phyloP scores from a whole-genome alignment of 2,113 vertebrate genomes.

The Daboia siamensis region DNA sequence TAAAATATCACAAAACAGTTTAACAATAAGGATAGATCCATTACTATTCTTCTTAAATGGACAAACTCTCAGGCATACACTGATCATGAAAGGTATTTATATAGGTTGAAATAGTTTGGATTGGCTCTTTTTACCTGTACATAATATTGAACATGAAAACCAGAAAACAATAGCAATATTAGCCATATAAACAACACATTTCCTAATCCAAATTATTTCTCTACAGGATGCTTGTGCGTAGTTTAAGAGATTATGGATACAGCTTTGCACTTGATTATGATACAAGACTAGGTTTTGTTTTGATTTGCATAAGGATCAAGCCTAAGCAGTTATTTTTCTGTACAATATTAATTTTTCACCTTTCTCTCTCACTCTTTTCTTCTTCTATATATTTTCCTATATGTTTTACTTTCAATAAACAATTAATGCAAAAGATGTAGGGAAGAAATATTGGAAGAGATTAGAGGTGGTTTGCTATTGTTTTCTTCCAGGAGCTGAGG shows the following conservation, averaged over 20 bases:
- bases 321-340: background rate
- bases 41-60: background rate
- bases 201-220: background rate
- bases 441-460: background rate
- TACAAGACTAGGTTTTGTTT: background rate
- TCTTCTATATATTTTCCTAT: background rate
- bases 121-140: background rate
- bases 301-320: background rate
- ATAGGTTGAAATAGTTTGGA: background rate
- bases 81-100: background rate
- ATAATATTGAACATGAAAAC: background rate
- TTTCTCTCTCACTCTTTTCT: background rate
- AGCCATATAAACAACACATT: background rate
- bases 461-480: background rate
- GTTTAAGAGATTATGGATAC: background rate
- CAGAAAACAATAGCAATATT: background rate
- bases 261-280: background rate
- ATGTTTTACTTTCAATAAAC: background rate
- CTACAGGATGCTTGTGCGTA: background rate
- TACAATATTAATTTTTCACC: background rate
- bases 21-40: background rate
- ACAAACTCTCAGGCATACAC: background rate
- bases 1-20: background rate
- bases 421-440: background rate
- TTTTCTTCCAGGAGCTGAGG: background rate